These are phyloP conservation scores for Pseudochaenichthys georgianus DNA, from an alignment of 2,797 vertebrate genomes.

Conservation along the genomic window DNA sequence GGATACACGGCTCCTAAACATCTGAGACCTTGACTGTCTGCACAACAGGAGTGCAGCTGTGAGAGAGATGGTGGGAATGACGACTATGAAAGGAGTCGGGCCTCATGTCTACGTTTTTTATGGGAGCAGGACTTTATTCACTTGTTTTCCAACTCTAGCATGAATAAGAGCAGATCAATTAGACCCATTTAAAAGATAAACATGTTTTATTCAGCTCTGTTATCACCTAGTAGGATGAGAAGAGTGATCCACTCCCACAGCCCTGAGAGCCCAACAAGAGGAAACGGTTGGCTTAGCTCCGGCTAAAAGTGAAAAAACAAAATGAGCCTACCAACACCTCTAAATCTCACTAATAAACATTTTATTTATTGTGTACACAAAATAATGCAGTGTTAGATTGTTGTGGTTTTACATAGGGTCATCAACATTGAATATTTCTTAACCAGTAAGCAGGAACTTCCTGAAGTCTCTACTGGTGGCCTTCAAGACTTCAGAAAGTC, in stretches of 20 bases:
- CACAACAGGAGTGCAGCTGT: slow-evolving; percentile 82
- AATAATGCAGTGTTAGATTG: neutral
- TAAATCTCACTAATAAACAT: neutral
- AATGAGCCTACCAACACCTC: neutral
- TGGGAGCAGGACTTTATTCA: neutral
- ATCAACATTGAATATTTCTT: too few species aligned
- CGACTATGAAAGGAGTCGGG: slow-evolving; percentile 9
- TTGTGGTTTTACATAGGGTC: neutral
- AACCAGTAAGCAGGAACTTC: too few species aligned
- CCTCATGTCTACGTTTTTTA: neutral
- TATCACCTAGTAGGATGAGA: neutral
- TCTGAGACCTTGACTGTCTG: slow-evolving; percentile 81
- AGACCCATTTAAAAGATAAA: neutral
- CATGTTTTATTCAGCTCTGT: neutral
- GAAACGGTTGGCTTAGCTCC: neutral
- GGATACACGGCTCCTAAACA: slow-evolving; percentile 29
- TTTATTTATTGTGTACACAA: neutral
- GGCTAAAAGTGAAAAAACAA: neutral
- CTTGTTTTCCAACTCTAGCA: neutral
- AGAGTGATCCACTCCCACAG: neutral
- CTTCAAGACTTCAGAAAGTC: too few species aligned
- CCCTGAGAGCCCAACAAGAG: neutral
- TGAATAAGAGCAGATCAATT: neutral
- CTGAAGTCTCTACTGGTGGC: too few species aligned
- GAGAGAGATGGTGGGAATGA: slow-evolving; percentile 54